Base-by-base conservation (phyloP, 1,140 invertebrate genomes). In the Drosophila ambigua region DNA sequence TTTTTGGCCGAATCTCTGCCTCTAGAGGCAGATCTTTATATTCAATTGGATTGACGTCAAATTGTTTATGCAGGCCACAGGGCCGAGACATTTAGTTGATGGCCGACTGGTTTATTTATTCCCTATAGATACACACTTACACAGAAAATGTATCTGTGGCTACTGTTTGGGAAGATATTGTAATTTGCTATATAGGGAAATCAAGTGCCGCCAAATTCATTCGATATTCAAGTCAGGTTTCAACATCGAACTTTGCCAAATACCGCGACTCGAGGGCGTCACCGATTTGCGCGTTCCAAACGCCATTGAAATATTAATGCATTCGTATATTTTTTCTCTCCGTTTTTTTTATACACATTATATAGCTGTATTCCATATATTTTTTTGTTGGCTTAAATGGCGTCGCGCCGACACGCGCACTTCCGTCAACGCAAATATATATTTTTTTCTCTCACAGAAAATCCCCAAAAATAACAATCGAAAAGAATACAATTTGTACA, bases 61-160 rank as follows among this genome's bases (percentile, higher is more conserved):
- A 88, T 87, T 77, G 79, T 69, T 77, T 69, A 87, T 87, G 75
- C 79, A 87, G 75, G 66, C 80, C 71, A 87, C 75, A 15, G 72
- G 61, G 46, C 71, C 43, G 45, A 44, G 45, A 26, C 26, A 23
- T 60, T 71, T 39, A 72, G 57, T 72, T 72, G 67, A 72, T 73
- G 68, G 60, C 48, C 46, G 52, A 35, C 55, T 67, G 66, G 45
- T 58, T 58, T 58, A 55, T 78, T 66, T 55, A 57, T 68, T 50
- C 45, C 26, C 16, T 55, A 49, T 68, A 67, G 50, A 4, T 55
- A 44, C 16, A n/a, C 50, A 67, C 20, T 45, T 72, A 15, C 13
- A 11, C 11, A 5, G 15, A 26, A 39, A 0, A 13, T 4, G 31
- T 53, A 59, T 76, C 11, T 61, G 24, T 11, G 31, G 65, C 59